Evolutionary conservation across 2,888 invertebrate species (phyloP), one percentile per base, ranked within the genome.

Genomic region (Aproaerema taeniolella): DNA sequence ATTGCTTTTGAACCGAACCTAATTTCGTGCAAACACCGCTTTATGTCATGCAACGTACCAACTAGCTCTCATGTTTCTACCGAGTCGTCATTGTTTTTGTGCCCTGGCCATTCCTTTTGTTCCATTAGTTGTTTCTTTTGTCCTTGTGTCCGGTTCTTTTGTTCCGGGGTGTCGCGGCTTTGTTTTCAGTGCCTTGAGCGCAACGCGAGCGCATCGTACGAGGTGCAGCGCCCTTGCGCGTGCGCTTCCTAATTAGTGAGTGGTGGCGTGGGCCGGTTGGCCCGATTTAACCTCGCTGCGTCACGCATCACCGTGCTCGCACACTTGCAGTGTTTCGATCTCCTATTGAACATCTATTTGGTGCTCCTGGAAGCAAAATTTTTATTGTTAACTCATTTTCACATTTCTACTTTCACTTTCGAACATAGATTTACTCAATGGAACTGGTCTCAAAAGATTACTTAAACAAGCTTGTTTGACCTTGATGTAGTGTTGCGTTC

Each of bases 221-320:
- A 42, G 34, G 42, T 40, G 41, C 78, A 77, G 71, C 73, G 78
- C 75, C 70, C 75, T 74, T 78, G 79, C 71, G 73, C 73, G 69
- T 62, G 75, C 79, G 72, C 73, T 77, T 80, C 77, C 79, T 81
- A 83, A 82, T 85, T 82, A 85, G 75, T 68, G 72, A 45, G 55
- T n/a, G 46, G 55, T 59, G 62, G 67, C 70, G 77, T 77, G 70
- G 76, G 74, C 63, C 52, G 74, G 53, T 49, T 66, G 70, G 62
- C 67, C 74, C 62, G 77, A 74, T 78, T 75, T 79, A 75, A 76
- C 77, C 70, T 76, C 71, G 61, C 56, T 55, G 55, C 75, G 72
- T 77, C 73, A 77, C 71, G 70, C 56, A 56, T 50, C 46, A 43
- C 61, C 52, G 55, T 61, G 50, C 56, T 49, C 58, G 54, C 51